Evolutionary conservation across 1,140 invertebrate genomes (phyloP).

Genomic region (Bacillus rossius): DNA sequence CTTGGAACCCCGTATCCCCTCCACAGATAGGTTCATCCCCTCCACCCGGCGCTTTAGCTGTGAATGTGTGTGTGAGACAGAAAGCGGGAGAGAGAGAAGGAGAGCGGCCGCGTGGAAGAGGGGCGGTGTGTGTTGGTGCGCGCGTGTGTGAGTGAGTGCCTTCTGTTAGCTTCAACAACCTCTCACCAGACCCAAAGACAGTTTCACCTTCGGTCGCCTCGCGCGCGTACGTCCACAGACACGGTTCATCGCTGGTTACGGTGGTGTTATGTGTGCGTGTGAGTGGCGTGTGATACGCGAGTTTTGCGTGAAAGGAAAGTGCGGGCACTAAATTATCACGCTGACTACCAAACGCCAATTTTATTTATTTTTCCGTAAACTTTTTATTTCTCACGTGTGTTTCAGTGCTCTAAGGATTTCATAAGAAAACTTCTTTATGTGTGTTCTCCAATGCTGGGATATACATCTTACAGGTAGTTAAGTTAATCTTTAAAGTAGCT

Average conservation of each 20-base stretch:
- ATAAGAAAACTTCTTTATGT: constrained; percentile 3
- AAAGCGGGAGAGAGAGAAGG: too few relatives aligned
- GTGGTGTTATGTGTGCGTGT: constrained; percentile 1
- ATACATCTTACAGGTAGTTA: constrained; percentile 14
- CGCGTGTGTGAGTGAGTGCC: constrained; percentile 22
- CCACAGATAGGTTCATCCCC: background rate
- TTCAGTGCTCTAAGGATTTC: too few relatives aligned
- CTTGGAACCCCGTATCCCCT: constrained; percentile 1
- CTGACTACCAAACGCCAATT: background rate
- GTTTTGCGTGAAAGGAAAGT: constrained; percentile 9
- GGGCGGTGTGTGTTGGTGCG: constrained; percentile 16
- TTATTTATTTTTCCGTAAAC: background rate
- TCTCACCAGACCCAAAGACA: constrained; percentile 35
- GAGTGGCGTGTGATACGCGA: background rate
- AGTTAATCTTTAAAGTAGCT: too few relatives aligned
- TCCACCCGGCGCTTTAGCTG: constrained; percentile 14
- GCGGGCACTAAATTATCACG: background rate
- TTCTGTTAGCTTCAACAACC: constrained; percentile 35
- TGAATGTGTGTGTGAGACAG: constrained; percentile 17
- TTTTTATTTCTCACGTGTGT: too few relatives aligned
- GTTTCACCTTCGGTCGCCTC: constrained; percentile 42
- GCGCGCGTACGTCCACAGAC: constrained; percentile 24
- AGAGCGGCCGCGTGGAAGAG: background rate
- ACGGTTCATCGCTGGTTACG: constrained; percentile 25
- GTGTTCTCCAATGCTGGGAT: constrained; percentile 14